Conservation (phyloP, 2,113 vertebrate species). For the Pundamilia nyererei region DNA sequence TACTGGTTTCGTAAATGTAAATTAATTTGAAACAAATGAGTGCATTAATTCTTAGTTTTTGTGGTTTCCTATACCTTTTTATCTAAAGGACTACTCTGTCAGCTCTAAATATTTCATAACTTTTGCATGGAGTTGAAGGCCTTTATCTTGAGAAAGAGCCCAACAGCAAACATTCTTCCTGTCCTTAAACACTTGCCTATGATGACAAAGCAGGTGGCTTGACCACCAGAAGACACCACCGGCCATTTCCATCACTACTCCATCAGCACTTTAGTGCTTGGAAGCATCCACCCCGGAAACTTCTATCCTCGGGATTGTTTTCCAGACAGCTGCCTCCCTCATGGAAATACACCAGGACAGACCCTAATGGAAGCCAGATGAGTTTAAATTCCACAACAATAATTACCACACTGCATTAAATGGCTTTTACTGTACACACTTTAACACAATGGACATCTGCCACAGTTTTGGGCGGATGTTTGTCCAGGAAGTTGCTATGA, state of each 20-base stretch:
- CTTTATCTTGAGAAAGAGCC: background rate
- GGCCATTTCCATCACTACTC: background rate
- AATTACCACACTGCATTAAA: constrained; percentile 47
- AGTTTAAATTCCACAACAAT: constrained; percentile 43
- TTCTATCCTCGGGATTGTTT: constrained; percentile 30
- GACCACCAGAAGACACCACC: background rate
- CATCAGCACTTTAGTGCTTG: background rate
- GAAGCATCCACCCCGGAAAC: constrained; percentile 44
- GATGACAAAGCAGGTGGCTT: constrained; percentile 3
- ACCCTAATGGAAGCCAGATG: constrained; percentile 58
- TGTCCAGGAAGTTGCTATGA: constrained; percentile 18
- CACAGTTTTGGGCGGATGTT: constrained; percentile 12
- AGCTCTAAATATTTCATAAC: background rate
- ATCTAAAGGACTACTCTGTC: background rate
- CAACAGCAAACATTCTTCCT: background rate
- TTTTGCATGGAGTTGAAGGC: background rate
- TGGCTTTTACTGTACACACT: constrained; percentile 6
- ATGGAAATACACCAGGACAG: constrained; percentile 23
- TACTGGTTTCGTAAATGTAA: background rate
- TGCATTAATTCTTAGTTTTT: background rate
- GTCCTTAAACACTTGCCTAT: background rate
- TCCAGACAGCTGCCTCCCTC: constrained; percentile 42
- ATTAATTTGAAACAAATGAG: rapidly evolving
- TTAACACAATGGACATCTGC: background rate
- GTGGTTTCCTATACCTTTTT: background rate